phyloP scores from a whole-genome alignment of 1,140 invertebrate genomes.

The Drosophila ohnishii region DNA sequence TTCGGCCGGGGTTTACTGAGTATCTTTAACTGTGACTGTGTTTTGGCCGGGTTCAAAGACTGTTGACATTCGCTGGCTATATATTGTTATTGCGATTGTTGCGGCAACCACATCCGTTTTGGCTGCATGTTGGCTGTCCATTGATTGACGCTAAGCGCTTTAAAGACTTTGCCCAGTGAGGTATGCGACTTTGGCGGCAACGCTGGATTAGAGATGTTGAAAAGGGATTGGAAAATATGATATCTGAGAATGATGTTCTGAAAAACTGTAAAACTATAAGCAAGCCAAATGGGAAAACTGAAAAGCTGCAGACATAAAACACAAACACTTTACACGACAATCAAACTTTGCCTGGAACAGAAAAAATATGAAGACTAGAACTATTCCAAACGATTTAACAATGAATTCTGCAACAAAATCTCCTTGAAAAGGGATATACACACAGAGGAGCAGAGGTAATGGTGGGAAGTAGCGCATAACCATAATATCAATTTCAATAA shows the following conservation, averaged over 20 bases:
- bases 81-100: constrained; percentile 45
- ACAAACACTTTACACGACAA: too few species aligned
- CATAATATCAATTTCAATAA: constrained; percentile 81
- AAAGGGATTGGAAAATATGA: background rate
- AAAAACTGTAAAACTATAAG: constrained; percentile 49
- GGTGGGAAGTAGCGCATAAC: constrained; percentile 48
- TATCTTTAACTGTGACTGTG: constrained; percentile 11
- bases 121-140: constrained; percentile 43
- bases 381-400: constrained; percentile 75
- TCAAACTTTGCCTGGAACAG: constrained; percentile 49
- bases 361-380: constrained; percentile 32
- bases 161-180: constrained; percentile 47
- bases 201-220: constrained; percentile 6
- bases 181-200: constrained; percentile 5
- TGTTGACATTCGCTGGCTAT: constrained; percentile 48
- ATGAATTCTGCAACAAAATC: constrained; percentile 75
- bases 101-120: constrained; percentile 59
- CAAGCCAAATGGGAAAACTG: constrained; percentile 24
- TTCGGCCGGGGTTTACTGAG: background rate
- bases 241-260: background rate
- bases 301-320: constrained; percentile 30
- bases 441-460: constrained; percentile 10
- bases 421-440: constrained; percentile 60
- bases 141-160: constrained; percentile 76
- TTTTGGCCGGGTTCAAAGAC: constrained; percentile 44